These are phyloP conservation scores for Synanceia verrucosa DNA, from an alignment of 2,797 vertebrate genomes.

Conservation along the genomic window DNA sequence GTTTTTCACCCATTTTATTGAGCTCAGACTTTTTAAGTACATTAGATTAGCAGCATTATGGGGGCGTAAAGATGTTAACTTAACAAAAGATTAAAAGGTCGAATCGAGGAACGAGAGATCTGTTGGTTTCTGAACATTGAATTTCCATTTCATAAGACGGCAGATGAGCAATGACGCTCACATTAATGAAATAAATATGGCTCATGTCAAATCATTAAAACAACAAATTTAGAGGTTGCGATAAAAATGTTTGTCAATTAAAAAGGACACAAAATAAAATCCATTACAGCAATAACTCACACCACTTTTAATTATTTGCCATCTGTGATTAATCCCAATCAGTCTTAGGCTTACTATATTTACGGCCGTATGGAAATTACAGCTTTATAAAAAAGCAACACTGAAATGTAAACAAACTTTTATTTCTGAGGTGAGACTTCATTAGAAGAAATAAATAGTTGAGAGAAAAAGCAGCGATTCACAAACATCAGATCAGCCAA, in stretches of 20 bases:
- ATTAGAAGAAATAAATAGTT: not conserved
- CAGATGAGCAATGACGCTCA: no score
- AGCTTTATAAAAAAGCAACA: no score
- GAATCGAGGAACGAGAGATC: not conserved
- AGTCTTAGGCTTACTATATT: not conserved
- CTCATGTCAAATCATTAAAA: not conserved
- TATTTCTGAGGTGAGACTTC: not conserved
- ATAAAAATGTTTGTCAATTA: not conserved
- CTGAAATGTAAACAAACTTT: not conserved
- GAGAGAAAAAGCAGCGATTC: slow-evolving; percentile 8
- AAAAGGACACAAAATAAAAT: not conserved
- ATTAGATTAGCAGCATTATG: no score
- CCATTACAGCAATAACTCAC: not conserved
- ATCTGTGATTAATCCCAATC: not conserved
- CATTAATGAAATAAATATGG: not conserved
- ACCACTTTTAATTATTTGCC: not conserved
- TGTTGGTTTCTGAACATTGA: not conserved
- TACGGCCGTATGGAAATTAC: no score
- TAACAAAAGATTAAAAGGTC: not conserved
- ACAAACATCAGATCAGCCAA: slow-evolving; percentile 23
- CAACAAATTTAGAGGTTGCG: not conserved
- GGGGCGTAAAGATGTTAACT: not conserved
- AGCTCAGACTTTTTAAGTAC: not conserved
- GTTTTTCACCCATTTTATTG: not conserved
- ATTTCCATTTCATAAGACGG: no score